Percentiles rank a stretch among this genome's conserved stretches.
Conservation (phyloP, 2,113 vertebrate genomes). For the Pollachius pollachius region DNA sequence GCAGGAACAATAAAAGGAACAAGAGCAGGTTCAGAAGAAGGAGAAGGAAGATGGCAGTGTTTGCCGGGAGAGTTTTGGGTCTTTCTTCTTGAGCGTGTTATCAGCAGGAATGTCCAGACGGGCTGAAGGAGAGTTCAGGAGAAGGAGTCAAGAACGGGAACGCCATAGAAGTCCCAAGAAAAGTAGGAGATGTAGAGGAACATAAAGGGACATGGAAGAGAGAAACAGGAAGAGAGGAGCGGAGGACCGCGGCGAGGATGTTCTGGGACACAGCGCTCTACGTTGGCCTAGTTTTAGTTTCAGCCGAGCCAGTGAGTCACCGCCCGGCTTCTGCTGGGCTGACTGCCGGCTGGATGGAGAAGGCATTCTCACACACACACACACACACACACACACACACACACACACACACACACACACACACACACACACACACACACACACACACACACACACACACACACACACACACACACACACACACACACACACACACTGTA, state of each 20-base stretch:
- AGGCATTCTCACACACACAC: constrained; percentile 29
- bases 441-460: constrained; percentile 14
- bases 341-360: constrained; percentile 49
- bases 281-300: constrained; percentile 64
- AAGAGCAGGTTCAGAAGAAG: too few species aligned
- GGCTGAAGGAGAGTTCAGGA: too few species aligned
- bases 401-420: neutral
- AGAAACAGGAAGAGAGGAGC: too few species aligned
- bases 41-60: too few species aligned
- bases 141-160: constrained; percentile 38
- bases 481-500: constrained; percentile 20
- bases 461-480: constrained; percentile 23
- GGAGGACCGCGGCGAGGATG: constrained; percentile 16
- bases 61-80: too few species aligned
- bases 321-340: constrained; percentile 64
- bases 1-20: too few species aligned
- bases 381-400: constrained; percentile 14
- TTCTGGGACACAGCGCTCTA: constrained; percentile 61
- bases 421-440: constrained; percentile 27
- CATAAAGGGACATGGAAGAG: constrained; percentile 9
- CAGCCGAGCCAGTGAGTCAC: constrained; percentile 60
- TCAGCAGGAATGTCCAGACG: too few species aligned
- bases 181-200: constrained; percentile 10
- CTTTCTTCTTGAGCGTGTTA: too few species aligned
- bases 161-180: too few species aligned